phyloP scores from a whole-genome alignment of 1,140 invertebrate genomes.

The Frieseomelitta varia region DNA sequence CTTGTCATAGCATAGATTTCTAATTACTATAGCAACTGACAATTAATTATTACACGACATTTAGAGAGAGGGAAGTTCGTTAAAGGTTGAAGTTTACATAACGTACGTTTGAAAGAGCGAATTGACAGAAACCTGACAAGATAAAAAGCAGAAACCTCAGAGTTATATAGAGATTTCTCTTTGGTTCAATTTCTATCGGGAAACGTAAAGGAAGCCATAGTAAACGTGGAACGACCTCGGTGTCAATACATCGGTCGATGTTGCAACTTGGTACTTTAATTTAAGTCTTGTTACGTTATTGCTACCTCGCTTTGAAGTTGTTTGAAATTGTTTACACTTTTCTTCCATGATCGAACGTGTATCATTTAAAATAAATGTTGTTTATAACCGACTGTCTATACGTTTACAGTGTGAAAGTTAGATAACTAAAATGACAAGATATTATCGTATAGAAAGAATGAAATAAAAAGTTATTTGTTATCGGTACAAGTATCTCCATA shows the following conservation, averaged over 20 bases:
- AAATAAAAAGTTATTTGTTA: too few relatives aligned
- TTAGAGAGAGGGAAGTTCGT: neutral
- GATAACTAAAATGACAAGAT: too few relatives aligned
- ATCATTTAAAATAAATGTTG: neutral
- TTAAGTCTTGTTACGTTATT: neutral
- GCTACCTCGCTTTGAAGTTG: neutral
- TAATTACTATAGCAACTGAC: too few relatives aligned
- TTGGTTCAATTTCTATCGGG: neutral
- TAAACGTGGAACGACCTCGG: neutral
- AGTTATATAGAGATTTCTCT: neutral
- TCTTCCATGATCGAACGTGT: neutral
- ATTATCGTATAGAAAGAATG: too few relatives aligned
- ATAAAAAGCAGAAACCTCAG: neutral
- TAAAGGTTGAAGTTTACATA: neutral
- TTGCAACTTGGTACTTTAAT: neutral
- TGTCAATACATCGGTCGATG: neutral
- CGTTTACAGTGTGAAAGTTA: too few relatives aligned
- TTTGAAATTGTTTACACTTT: too few relatives aligned
- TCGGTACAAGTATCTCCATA: too few relatives aligned
- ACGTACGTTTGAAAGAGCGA: neutral
- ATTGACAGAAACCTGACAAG: neutral
- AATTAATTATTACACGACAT: too few relatives aligned
- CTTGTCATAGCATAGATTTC: too few relatives aligned
- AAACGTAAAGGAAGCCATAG: neutral
- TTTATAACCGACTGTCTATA: neutral